Conservation (phyloP, 1,140 invertebrate species). For the Harlomillsia oculata region DNA sequence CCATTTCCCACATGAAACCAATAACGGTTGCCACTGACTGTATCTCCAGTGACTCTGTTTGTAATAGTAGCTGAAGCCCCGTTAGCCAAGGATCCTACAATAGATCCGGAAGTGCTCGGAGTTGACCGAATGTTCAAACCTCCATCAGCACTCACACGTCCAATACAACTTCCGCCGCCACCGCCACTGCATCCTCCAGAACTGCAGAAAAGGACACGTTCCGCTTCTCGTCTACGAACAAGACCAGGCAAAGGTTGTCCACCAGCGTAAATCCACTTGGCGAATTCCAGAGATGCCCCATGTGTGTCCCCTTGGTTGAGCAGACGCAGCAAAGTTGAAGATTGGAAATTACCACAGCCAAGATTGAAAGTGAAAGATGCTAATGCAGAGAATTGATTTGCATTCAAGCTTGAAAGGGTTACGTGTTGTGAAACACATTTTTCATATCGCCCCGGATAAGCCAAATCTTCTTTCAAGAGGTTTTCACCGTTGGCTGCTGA, state of each 20-base stretch:
- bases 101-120: conserved; percentile 10
- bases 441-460: conserved; percentile 22
- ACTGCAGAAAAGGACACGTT: conserved; percentile 24
- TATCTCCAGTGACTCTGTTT: conserved; percentile 12
- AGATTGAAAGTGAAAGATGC: conserved; percentile 31
- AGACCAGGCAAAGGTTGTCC: conserved; percentile 25
- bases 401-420: conserved; percentile 19
- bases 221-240: conserved; percentile 22
- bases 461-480: conserved; percentile 19
- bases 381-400: conserved; percentile 29
- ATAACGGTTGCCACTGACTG: conserved; percentile 21
- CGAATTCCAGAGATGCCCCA: conserved; percentile 21
- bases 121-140: conserved; percentile 11
- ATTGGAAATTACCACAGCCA: conserved; percentile 26
- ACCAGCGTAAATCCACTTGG: conserved; percentile 30
- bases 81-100: conserved; percentile 12
- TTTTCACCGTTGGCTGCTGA: conserved; percentile 20
- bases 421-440: conserved; percentile 9
- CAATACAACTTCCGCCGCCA: background rate
- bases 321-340: conserved; percentile 12
- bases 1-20: conserved; percentile 21
- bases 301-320: conserved; percentile 15
- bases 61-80: conserved; percentile 8
- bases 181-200: conserved; percentile 14
- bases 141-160: background rate